These are phyloP conservation scores for Tridacna gigas DNA, from an alignment of 2,888 invertebrate genomes.

Conservation along the genomic window DNA sequence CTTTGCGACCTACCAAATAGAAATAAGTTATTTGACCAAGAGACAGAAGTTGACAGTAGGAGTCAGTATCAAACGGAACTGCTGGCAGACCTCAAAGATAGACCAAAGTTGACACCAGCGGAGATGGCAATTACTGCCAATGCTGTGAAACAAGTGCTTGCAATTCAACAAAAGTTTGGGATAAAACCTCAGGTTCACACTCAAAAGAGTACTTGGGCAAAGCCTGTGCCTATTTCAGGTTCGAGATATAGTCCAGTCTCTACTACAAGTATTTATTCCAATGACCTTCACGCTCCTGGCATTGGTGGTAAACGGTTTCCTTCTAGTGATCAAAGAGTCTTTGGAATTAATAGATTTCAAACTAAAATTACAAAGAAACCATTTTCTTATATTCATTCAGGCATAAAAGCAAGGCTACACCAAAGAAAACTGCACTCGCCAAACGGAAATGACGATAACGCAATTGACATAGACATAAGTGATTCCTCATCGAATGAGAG, in stretches of 20 bases:
- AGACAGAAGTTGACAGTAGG: slow-evolving; percentile 31
- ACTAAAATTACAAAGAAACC: not conserved
- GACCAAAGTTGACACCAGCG: not conserved
- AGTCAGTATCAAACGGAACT: slow-evolving; percentile 1
- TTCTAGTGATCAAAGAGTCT: not conserved
- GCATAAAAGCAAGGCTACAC: not conserved
- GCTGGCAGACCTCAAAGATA: not conserved
- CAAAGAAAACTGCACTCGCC: slow-evolving; percentile 3
- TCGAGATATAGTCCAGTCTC: not conserved
- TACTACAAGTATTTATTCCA: not conserved
- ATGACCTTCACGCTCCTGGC: not conserved
- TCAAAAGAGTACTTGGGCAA: not conserved
- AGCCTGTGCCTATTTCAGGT: not conserved
- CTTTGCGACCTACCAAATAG: not conserved
- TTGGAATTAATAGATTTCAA: not conserved
- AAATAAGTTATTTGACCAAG: slow-evolving; percentile 28
- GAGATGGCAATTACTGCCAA: slow-evolving; percentile 27
- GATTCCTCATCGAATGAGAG: not conserved
- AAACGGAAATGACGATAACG: not conserved
- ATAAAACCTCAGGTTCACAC: not conserved
- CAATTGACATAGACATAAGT: not conserved
- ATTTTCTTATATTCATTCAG: not conserved
- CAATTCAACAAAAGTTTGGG: slow-evolving; percentile 43
- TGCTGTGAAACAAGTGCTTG: slow-evolving; percentile 38
- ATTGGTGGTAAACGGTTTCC: not conserved